Evolutionary conservation across 2,797 vertebrate genomes (phyloP), one percentile per base, ranked within the genome.

Genomic region (Neostethus bicornis): DNA sequence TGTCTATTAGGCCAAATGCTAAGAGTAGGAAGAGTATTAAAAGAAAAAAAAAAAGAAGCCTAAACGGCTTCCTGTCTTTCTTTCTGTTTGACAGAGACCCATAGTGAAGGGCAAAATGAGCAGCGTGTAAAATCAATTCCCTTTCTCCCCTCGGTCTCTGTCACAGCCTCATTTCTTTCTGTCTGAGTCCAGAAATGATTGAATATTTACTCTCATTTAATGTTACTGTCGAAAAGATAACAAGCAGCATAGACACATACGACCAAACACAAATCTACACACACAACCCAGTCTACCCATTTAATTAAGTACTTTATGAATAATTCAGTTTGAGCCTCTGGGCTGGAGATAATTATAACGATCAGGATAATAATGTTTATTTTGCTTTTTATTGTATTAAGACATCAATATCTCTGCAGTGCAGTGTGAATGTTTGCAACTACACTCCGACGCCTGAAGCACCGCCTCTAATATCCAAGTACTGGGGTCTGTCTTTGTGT

Each of bases 321-420:
- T 93, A 85, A 93, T 92, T 92, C 90, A 92, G 74, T 75, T 83
- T 66, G 70, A 87, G 89, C 91, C 90, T 87, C 85, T 82, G 89
- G 91, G 90, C 86, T 87, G 86, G 75, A 90, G 90, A 91, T 91
- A 92, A 93, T 92, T 91, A 91, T 91, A 90, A 90, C 65, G 85
- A 92, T 91, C 87, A 88, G 81, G 89, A 90, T 92, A 90, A 90
- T 92, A 89, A 91, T 90, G 91, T 92, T 92, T 92, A 90, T 92
- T 92, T 92, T 89, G 81, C 85, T 88, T 90, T 91, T 91, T 88
- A 91, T 92, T 92, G 87, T 91, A 90, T 91, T 90, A 90, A 91
- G 90, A 91, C 88, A 86, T 93, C 89, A 89, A 86, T 90, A 88
- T 87, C 86, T 84, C 77, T 44, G 77, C 82, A 73, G 72, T 83